Conservation (phyloP, 2,797 vertebrate genomes). For the Pseudocheirus occidentalis region DNA sequence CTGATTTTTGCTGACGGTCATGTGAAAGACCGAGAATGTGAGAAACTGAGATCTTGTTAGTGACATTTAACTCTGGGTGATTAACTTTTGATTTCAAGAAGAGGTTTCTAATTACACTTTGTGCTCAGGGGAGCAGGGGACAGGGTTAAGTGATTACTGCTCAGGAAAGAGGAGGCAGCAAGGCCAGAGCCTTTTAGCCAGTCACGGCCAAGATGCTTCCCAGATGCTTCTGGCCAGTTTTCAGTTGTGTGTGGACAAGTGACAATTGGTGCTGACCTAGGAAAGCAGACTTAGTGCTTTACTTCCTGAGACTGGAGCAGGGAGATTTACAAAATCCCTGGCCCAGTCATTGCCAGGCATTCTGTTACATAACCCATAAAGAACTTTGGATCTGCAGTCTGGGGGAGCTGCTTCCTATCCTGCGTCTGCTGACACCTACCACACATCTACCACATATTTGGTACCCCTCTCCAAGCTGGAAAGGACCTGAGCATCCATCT, state of each 20-base stretch:
- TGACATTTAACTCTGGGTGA: not conserved
- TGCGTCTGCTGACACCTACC: not conserved
- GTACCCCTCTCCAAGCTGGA: not conserved
- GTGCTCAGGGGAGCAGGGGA: not conserved
- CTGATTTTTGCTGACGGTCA: not conserved
- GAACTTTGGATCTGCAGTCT: not conserved
- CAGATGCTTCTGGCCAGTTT: conserved; percentile 15
- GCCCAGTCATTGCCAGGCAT: not conserved
- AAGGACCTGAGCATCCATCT: not conserved
- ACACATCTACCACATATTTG: not conserved
- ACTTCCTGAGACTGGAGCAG: not conserved
- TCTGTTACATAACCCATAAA: not conserved
- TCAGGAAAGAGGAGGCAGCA: not conserved
- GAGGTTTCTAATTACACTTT: conserved; percentile 6
- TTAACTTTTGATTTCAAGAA: conserved; percentile 31
- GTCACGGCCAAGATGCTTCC: not conserved
- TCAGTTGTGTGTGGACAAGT: not conserved
- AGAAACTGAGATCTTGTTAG: not conserved
- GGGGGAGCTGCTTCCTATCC: not conserved
- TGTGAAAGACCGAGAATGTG: not conserved
- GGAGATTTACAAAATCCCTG: not conserved
- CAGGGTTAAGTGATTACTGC: conserved; percentile 2
- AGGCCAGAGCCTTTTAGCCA: not conserved
- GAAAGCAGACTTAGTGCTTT: not conserved
- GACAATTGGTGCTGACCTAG: not conserved